These are phyloP conservation scores for Lerista edwardsae DNA, from an alignment of 2,797 vertebrate genomes.

Conservation along the genomic window DNA sequence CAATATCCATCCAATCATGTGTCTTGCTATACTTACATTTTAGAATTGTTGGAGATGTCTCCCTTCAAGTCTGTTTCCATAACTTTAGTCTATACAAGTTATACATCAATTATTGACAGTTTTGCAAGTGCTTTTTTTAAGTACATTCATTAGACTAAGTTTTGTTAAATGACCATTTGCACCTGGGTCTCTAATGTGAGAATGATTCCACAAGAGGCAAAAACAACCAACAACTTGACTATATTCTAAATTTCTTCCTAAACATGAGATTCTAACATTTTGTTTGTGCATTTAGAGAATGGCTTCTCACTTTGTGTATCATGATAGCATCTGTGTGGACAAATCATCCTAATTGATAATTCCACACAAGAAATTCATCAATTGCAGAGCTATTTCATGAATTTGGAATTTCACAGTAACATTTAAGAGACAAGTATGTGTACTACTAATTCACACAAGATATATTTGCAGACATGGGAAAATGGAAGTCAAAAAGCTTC, in stretches of 20 bases:
- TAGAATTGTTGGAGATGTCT: slow-evolving; percentile 84
- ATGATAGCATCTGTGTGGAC: not conserved
- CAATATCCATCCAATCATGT: slow-evolving; percentile 79
- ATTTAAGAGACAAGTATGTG: not conserved
- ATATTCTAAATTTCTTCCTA: not conserved
- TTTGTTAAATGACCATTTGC: not conserved
- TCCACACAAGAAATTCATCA: not conserved
- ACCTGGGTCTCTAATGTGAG: not conserved
- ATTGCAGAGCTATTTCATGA: not conserved
- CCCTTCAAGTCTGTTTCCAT: slow-evolving; percentile 85
- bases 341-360: not conserved
- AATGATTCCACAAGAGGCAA: slow-evolving; percentile 13
- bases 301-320: not conserved
- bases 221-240: no score
- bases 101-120: slow-evolving; percentile 50
- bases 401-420: not conserved
- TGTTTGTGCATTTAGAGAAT: not conserved
- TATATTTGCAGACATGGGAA: not conserved
- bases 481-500: no score
- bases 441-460: not conserved
- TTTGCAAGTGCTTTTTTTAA: slow-evolving; percentile 41
- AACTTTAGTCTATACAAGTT: slow-evolving; percentile 74
- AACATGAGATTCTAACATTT: not conserved
- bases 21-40: slow-evolving; percentile 91
- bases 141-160: not conserved